Conservation (phyloP, 2,888 invertebrate species). For the Cheilosia scutellata region DNA sequence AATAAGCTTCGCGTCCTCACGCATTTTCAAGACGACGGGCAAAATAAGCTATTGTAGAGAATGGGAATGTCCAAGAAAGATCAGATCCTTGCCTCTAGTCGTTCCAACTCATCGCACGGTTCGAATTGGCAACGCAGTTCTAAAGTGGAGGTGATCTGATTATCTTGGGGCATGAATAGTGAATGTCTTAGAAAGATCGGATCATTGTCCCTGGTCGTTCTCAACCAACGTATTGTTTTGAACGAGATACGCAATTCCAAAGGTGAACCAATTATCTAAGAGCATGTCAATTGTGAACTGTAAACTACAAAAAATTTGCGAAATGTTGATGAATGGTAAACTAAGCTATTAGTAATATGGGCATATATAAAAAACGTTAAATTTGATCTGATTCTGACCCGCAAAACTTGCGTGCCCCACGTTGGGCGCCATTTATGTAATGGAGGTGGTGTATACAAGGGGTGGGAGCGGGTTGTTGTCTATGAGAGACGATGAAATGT, state of each 20-base stretch:
- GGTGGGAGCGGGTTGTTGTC: too few species aligned
- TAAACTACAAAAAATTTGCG: not conserved
- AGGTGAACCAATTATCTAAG: not conserved
- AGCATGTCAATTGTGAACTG: not conserved
- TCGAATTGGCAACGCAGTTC: too few species aligned
- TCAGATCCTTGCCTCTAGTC: too few species aligned
- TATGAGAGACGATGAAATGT: too few species aligned
- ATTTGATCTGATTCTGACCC: not conserved
- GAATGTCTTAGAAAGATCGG: not conserved
- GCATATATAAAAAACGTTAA: not conserved
- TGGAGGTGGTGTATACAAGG: too few species aligned
- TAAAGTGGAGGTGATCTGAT: too few species aligned
- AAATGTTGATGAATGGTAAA: not conserved
- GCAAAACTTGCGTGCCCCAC: not conserved
- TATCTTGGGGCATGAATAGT: not conserved
- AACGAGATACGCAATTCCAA: not conserved
- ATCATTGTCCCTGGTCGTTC: not conserved
- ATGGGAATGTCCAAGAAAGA: too few species aligned
- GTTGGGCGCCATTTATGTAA: too few species aligned
- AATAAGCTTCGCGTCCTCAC: not conserved
- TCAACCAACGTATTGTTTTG: not conserved
- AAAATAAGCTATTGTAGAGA: too few species aligned
- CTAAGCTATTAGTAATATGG: not conserved
- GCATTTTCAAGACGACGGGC: not conserved
- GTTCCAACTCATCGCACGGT: too few species aligned